Percentiles rank a stretch among this genome's conserved stretches.
Evolutionary conservation across 2,113 vertebrate species (phyloP).

Genomic region (Turdus rufiventris): DNA sequence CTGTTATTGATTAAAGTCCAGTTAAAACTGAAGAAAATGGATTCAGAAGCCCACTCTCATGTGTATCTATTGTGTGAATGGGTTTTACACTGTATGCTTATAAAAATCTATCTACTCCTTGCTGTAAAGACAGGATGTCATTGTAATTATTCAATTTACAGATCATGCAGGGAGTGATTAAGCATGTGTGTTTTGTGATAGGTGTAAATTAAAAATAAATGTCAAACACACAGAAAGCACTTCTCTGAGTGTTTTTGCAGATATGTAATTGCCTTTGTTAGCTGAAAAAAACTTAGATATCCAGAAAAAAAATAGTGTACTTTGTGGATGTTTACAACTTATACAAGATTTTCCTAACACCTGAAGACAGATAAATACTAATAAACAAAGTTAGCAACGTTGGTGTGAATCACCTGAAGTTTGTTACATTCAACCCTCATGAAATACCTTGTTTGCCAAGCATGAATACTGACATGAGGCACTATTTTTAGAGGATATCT

Average conservation of each 20-base stretch:
- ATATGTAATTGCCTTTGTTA: background rate
- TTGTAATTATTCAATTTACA: background rate
- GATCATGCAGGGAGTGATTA: background rate
- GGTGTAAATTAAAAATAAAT: background rate
- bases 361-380: background rate
- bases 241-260: background rate
- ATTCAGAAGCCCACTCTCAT: background rate
- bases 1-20: background rate
- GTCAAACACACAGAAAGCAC: background rate
- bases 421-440: background rate
- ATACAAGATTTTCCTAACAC: background rate
- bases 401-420: background rate
- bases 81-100: background rate
- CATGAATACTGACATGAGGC: accelerated
- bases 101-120: background rate
- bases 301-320: background rate
- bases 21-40: background rate
- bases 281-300: background rate
- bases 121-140: background rate
- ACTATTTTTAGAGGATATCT: background rate
- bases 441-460: background rate
- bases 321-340: background rate
- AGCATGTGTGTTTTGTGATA: background rate
- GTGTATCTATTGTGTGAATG: background rate
- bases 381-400: background rate